Evolutionary conservation across 1,140 invertebrate genomes (phyloP), one percentile per base, ranked within the genome.

Genomic region (Drosophila dunni): DNA sequence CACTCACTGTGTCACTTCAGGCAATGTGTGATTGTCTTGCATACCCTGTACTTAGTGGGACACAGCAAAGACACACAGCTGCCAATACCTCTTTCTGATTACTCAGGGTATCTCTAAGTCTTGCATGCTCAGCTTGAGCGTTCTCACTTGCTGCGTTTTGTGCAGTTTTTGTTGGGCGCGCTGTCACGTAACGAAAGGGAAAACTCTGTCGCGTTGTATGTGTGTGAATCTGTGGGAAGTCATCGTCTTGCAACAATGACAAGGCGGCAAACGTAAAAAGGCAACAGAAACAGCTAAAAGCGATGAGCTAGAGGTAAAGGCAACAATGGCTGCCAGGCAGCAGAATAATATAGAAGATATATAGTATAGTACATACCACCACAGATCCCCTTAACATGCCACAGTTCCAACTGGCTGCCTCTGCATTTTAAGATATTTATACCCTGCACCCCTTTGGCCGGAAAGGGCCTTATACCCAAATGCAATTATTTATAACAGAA

Each of bases 181-280:
- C 78, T 80, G 78, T 80, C 78, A 80, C 78, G 78, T 80, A 80
- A 80, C 78, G 78, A 80, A 80, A 80, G 78, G 78, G 78, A 80
- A 79, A 80, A 80, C 78, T 79, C 58, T 79, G 69, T 77, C 72
- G 46, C 75, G 44, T 64, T 63, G 64, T 24, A 54, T 77, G 64
- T 29, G 24, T 29, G 24, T 82, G 79, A 46, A 75, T 78, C 80
- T 84, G 81, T 83, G 81, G 81, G 81, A 83, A 83, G 81, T 77
- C 73, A 77, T 44, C 68, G 72, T 54, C 77, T 80, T 69, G 68
- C 81, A 53, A 66, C 81, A 83, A 84, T 83, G 81, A 83, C 81
- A 83, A 57, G 65, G 61, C 81, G 70, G 69, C 69, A 66, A 66
- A 72, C 63, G 61, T 57, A 53, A 69, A 57, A 48, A 70, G 50